Evolutionary conservation across 2,888 invertebrate genomes (phyloP), one percentile per base, ranked within the genome.

Genomic region (Callinectes sapidus): DNA sequence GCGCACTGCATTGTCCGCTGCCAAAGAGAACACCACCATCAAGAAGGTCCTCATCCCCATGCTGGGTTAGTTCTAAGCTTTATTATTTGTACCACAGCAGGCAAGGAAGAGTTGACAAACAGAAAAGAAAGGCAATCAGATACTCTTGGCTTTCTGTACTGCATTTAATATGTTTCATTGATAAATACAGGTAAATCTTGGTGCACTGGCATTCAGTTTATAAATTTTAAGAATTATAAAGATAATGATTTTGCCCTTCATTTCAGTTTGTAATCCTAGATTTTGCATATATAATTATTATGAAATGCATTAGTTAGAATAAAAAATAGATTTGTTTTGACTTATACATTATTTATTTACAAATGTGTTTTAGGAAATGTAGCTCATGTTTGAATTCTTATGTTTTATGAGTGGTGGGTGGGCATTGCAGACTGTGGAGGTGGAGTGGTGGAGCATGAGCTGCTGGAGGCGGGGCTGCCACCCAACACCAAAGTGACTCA

Each of bases 391-490:
- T 48, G 10, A 6, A 18, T 61, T 61, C 61, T 61, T 61, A 23
- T 23, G 61, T 61, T 18, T 61, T 61, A 61, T 61, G 61, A 61
- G 18, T 23, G 23, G 23, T 23, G 61, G 5, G 28, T 71, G n/a
- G n/a, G 71, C n/a, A 18, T 87, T 92, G 13, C 96, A 97, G 98
- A 98, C 95, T 99, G 98, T 96, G 99, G 99, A 6, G 97, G 99
- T 35, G 97, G 98, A 0, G 96, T 99, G 77, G 97, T 99, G 94
- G 99, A 99, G 95, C 99, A 99, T 95, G 97, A 98, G n/a, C 96
- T 99, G 2, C 95, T 97, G 35, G 96, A 97, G 95, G 96, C 97
- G 94, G 97, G 97, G 55, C 97, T 99, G 94, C 95, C 96, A 0
- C 96, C 97, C 2, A 96, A 96, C 95, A 95, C 95, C 48, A 95